Percentiles rank a stretch among this genome's conserved stretches.
These are phyloP conservation scores for Ylistrum balloti DNA, from an alignment of 1,140 invertebrate genomes.

Conservation along the genomic window DNA sequence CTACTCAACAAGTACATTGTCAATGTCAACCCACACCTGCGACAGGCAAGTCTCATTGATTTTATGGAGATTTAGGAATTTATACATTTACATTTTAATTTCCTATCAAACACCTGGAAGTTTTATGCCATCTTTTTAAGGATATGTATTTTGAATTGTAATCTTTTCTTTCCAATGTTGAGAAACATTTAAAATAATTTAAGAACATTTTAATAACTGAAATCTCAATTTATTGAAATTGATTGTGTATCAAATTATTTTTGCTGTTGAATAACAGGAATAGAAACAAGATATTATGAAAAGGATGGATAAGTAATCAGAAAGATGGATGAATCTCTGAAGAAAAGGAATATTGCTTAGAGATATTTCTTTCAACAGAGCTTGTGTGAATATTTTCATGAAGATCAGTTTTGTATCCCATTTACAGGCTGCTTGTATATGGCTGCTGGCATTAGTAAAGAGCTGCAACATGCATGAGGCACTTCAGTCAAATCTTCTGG, in stretches of 20 bases:
- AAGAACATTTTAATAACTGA: too few species aligned
- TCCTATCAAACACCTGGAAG: too few species aligned
- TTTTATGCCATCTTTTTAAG: too few species aligned
- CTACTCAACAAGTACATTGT: slow-evolving; percentile 87
- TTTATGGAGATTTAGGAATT: neutral
- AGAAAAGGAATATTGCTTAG: neutral
- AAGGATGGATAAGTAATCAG: too few species aligned
- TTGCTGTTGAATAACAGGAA: too few species aligned
- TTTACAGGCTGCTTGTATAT: slow-evolving; percentile 90
- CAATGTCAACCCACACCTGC: slow-evolving; percentile 91
- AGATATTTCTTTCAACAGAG: neutral
- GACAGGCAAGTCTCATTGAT: slow-evolving; percentile 86
- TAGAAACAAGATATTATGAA: too few species aligned
- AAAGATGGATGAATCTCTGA: neutral
- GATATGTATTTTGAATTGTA: too few species aligned
- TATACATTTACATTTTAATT: too few species aligned
- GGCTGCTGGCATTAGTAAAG: slow-evolving; percentile 92
- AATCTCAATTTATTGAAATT: too few species aligned
- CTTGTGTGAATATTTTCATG: neutral
- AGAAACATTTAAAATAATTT: too few species aligned
- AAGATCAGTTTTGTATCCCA: neutral
- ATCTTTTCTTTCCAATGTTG: too few species aligned
- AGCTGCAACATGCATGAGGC: slow-evolving; percentile 88
- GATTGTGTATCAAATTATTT: too few species aligned
- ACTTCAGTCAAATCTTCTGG: slow-evolving; percentile 86